A percentile compares a stretch with the other conserved stretches of the same genome.
These are phyloP conservation scores for Stenodera caucasica DNA, from an alignment of 2,888 invertebrate species.

Conservation along the genomic window DNA sequence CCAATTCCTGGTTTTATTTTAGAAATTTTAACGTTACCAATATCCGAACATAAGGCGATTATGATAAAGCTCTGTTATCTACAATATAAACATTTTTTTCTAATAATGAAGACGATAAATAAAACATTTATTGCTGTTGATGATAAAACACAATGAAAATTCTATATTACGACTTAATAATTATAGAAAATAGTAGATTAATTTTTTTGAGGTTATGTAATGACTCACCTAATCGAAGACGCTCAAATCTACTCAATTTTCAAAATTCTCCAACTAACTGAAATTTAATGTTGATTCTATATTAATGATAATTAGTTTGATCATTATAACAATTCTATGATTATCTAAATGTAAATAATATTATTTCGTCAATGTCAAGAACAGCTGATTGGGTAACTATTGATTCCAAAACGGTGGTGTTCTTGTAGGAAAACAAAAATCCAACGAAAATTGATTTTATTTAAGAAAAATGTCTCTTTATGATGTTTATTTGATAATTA, in stretches of 20 bases:
- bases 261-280: neutral
- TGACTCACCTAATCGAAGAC: neutral
- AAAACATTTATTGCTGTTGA: neutral
- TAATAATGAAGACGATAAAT: neutral
- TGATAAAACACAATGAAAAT: too few relatives aligned
- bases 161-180: too few relatives aligned
- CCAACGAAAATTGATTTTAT: neutral
- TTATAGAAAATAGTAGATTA: neutral
- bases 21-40: too few relatives aligned
- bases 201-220: neutral
- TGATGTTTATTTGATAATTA: too few relatives aligned
- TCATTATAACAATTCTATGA: neutral
- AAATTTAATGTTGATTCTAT: neutral
- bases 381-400: neutral
- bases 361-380: neutral
- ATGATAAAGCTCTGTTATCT: neutral
- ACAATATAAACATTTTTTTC: neutral
- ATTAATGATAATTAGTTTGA: neutral
- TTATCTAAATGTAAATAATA: slow-evolving; percentile 3
- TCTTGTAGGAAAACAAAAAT: neutral
- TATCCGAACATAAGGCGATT: too few relatives aligned
- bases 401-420: neutral
- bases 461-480: too few relatives aligned
- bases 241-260: too few relatives aligned
- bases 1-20: too few relatives aligned